Conservation (phyloP, 2,797 vertebrate genomes). For the Myiotriccus ornatus region DNA sequence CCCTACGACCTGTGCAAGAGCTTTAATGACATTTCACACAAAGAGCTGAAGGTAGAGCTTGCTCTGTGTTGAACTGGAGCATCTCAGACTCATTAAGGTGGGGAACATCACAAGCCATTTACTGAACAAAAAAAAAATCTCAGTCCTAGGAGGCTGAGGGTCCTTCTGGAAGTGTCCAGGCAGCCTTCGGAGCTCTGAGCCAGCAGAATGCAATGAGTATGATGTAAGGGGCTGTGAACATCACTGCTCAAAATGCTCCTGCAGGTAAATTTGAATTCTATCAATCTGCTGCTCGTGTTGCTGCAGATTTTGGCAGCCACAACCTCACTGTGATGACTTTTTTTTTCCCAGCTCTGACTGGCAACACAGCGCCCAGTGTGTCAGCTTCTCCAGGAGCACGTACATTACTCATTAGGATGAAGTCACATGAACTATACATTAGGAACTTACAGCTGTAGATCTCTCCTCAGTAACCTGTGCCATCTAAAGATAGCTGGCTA, state of each 20-base stretch:
- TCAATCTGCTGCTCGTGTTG: neutral
- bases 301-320: neutral
- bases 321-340: neutral
- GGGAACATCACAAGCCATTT: neutral
- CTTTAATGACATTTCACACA: constrained; percentile 26
- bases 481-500: constrained; percentile 38
- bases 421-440: neutral
- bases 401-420: neutral
- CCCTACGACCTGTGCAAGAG: constrained; percentile 45
- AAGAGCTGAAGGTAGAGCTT: constrained; percentile 17
- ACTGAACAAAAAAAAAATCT: neutral
- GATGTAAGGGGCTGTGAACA: neutral
- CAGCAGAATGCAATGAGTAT: rapidly evolving
- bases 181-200: neutral
- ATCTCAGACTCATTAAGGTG: neutral
- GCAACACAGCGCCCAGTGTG: neutral
- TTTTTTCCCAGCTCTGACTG: neutral
- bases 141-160: neutral
- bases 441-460: neutral
- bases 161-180: neutral
- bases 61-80: neutral
- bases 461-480: constrained; percentile 33
- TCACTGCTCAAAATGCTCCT: neutral
- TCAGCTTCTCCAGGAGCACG: neutral
- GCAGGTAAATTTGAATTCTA: neutral